A percentile compares a stretch with the other conserved stretches of the same genome.
Evolutionary conservation across 2,888 invertebrate genomes (phyloP).

Genomic region (Lottia gigantea): DNA sequence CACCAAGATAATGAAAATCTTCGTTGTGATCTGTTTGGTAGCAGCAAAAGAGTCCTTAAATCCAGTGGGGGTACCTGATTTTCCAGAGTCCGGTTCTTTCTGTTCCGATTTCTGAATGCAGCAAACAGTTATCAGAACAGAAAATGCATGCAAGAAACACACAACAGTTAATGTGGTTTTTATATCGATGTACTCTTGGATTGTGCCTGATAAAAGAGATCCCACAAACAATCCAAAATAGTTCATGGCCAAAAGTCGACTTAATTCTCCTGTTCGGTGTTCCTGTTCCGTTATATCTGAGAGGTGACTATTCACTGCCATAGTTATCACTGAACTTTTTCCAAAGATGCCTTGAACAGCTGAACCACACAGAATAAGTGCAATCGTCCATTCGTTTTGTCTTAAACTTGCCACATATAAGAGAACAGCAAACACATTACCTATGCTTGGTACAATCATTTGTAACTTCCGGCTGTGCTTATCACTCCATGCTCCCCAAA

Average conservation of each 20-base stretch:
- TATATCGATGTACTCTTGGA: slow-evolving; percentile 51
- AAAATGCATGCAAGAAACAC: slow-evolving; percentile 51
- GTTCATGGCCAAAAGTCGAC: slow-evolving; percentile 64
- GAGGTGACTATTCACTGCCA: slow-evolving; percentile 67
- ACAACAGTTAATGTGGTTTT: slow-evolving; percentile 54
- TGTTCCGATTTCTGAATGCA: slow-evolving; percentile 37
- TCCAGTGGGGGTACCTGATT: slow-evolving; percentile 37
- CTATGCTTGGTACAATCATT: slow-evolving; percentile 64
- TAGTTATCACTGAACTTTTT: slow-evolving; percentile 66
- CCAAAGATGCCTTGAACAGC: slow-evolving; percentile 63
- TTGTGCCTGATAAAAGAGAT: slow-evolving; percentile 57
- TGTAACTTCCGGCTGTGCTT: slow-evolving; percentile 62
- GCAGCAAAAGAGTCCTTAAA: slow-evolving; percentile 54
- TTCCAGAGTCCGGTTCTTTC: slow-evolving; percentile 19
- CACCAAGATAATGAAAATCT: slow-evolving; percentile 52
- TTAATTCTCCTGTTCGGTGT: slow-evolving; percentile 59
- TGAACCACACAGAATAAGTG: slow-evolving; percentile 58
- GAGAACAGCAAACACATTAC: slow-evolving; percentile 60
- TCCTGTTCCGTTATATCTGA: slow-evolving; percentile 59
- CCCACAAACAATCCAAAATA: slow-evolving; percentile 65
- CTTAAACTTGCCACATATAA: slow-evolving; percentile 56
- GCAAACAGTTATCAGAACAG: slow-evolving; percentile 50
- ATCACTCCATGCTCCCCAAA: slow-evolving; percentile 68
- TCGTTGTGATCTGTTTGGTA: slow-evolving; percentile 40
- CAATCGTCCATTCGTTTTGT: slow-evolving; percentile 38